phyloP scores from a whole-genome alignment of 2,888 invertebrate species.

The Netelia melanura region DNA sequence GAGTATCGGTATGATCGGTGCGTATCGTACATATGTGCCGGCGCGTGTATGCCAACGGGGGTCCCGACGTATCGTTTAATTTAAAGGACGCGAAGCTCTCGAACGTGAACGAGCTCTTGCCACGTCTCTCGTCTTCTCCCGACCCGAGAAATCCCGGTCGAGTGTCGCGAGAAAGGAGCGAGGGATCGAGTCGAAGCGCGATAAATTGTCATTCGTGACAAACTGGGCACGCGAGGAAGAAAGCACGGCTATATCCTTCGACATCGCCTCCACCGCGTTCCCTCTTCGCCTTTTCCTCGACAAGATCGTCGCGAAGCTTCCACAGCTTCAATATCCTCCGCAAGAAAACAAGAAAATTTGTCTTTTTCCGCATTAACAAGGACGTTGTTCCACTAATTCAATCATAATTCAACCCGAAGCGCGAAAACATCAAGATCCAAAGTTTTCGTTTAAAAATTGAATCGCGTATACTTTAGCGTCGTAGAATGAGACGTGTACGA shows the following conservation, averaged over 20 bases:
- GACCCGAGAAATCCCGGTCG: conserved; percentile 64
- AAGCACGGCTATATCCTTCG: conserved; percentile 44
- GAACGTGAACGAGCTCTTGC: conserved; percentile 52
- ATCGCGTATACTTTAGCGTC: background rate
- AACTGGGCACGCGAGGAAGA: conserved; percentile 75
- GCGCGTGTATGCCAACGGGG: conserved; percentile 66
- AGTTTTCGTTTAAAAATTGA: background rate
- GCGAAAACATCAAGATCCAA: background rate
- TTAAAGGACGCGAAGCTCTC: conserved; percentile 57
- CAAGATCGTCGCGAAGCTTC: conserved; percentile 14
- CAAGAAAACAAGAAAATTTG: background rate
- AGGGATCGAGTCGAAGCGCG: conserved; percentile 64
- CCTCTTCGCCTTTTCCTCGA: conserved; percentile 16
- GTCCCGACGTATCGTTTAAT: conserved; percentile 67
- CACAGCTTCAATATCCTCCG: background rate
- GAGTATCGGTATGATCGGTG: conserved; percentile 20
- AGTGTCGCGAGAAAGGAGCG: conserved; percentile 41
- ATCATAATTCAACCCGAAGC: background rate
- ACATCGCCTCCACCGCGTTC: conserved; percentile 2
- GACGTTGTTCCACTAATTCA: background rate
- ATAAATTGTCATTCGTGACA: conserved; percentile 79
- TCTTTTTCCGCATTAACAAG: background rate
- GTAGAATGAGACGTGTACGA: background rate
- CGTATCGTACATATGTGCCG: conserved; percentile 53
- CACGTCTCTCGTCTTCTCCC: conserved; percentile 67